Percentiles rank a stretch among this genome's conserved stretches.
These are phyloP conservation scores for Masticophis lateralis DNA, from an alignment of 2,797 vertebrate genomes.

Conservation along the genomic window DNA sequence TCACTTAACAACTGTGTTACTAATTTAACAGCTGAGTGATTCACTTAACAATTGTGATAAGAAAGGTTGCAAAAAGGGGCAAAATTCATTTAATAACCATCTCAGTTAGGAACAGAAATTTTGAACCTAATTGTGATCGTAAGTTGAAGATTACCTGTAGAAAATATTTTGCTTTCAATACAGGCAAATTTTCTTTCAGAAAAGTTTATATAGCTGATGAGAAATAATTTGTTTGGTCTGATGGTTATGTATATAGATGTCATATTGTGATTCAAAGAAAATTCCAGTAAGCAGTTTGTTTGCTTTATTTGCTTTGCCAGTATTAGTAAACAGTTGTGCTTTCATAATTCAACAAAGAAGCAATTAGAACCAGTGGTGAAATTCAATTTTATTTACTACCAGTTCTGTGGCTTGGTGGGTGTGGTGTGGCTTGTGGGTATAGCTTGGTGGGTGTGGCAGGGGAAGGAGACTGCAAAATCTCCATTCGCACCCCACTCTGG, in stretches of 20 bases:
- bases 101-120: not conserved
- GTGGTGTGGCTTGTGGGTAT: no score
- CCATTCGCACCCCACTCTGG: no score
- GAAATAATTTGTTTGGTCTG: not conserved
- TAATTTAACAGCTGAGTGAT: not conserved
- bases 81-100: not conserved
- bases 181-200: not conserved
- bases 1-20: not conserved
- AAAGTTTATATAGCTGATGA: slow-evolving; percentile 11
- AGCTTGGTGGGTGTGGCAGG: no score
- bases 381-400: no score
- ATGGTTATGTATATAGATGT: not conserved
- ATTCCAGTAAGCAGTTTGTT: not conserved
- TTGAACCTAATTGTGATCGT: no score
- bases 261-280: not conserved
- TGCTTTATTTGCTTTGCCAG: not conserved
- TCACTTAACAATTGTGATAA: not conserved
- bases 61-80: not conserved
- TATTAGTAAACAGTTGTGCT: slow-evolving; percentile 24
- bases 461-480: no score
- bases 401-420: no score
- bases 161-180: slow-evolving; percentile 16
- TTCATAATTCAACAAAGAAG: not conserved
- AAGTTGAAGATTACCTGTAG: not conserved
- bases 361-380: not conserved